A percentile compares a stretch with the other conserved stretches of the same genome.
Conservation (phyloP, 2,797 vertebrate species). For the Hippoglossus hippoglossus region DNA sequence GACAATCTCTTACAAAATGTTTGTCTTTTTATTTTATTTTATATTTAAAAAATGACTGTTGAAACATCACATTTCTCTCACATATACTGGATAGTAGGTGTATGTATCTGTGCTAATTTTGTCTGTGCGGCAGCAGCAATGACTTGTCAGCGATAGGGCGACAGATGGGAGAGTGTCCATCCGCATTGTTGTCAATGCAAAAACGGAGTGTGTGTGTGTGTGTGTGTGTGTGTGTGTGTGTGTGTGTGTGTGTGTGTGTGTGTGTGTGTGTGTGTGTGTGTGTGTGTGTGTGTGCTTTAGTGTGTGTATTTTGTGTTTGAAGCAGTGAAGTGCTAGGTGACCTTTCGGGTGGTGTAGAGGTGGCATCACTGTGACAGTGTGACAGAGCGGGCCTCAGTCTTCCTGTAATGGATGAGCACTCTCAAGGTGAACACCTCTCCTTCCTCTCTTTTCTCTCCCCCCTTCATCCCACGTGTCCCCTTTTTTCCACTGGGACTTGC, state of each 20-base stretch:
- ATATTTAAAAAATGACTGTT: conserved; percentile 6
- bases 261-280: conserved; percentile 37
- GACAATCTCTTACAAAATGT: not conserved
- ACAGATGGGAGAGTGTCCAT: conserved; percentile 74
- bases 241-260: conserved; percentile 35
- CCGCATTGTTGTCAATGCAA: conserved; percentile 56
- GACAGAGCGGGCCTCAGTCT: conserved; percentile 84
- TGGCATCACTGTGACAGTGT: conserved; percentile 85
- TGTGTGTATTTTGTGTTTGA: conserved; percentile 51
- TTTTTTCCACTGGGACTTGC: conserved; percentile 66
- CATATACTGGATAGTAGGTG: not conserved
- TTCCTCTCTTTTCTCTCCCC: conserved; percentile 51
- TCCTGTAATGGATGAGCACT: conserved; percentile 87
- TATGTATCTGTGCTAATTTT: conserved; percentile 53
- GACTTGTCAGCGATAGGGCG: conserved; percentile 58
- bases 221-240: conserved; percentile 40
- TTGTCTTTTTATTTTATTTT: not conserved
- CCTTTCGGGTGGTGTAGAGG: conserved; percentile 83
- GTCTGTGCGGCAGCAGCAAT: conserved; percentile 47
- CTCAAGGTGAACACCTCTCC: conserved; percentile 85
- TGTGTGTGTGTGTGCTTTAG: conserved; percentile 29
- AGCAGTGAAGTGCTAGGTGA: conserved; percentile 79
- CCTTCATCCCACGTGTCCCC: conserved; percentile 63
- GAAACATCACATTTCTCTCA: conserved; percentile 20
- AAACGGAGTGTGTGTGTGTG: conserved; percentile 32